phyloP scores from a whole-genome alignment of 2,113 vertebrate species.

The Dromiciops gliroides region DNA sequence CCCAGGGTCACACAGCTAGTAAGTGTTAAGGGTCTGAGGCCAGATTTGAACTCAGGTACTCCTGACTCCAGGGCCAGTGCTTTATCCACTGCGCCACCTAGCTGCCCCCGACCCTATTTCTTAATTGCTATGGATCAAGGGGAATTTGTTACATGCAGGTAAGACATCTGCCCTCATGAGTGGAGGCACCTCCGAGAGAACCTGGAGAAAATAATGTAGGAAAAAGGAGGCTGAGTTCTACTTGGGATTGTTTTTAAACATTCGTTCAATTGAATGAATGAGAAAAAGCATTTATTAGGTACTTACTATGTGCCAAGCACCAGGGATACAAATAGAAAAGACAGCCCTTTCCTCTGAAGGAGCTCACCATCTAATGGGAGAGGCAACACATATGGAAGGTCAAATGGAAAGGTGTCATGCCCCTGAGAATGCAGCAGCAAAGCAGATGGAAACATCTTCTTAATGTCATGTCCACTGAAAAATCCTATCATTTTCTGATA shows the following conservation, averaged over 20 bases:
- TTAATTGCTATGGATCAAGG: background rate
- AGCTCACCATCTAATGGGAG: background rate
- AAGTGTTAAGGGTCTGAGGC: no score
- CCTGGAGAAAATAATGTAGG: background rate
- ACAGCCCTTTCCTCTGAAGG: background rate
- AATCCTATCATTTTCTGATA: background rate
- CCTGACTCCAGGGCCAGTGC: no score
- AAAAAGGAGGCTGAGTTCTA: background rate
- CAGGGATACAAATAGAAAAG: background rate
- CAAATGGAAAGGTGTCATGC: background rate
- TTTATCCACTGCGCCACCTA: no score
- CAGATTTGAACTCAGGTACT: no score
- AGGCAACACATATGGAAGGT: background rate
- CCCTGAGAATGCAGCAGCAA: no score
- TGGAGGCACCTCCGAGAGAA: background rate
- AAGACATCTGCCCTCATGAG: background rate
- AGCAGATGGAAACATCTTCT: background rate
- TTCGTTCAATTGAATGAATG: background rate
- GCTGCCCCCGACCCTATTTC: no score
- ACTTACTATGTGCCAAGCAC: background rate
- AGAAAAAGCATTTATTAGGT: background rate
- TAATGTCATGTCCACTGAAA: background rate
- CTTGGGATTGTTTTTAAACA: background rate
- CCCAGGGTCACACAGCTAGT: no score
- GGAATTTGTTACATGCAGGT: background rate